phyloP scores from a whole-genome alignment of 2,888 invertebrate genomes.

The Drosophila differens region DNA sequence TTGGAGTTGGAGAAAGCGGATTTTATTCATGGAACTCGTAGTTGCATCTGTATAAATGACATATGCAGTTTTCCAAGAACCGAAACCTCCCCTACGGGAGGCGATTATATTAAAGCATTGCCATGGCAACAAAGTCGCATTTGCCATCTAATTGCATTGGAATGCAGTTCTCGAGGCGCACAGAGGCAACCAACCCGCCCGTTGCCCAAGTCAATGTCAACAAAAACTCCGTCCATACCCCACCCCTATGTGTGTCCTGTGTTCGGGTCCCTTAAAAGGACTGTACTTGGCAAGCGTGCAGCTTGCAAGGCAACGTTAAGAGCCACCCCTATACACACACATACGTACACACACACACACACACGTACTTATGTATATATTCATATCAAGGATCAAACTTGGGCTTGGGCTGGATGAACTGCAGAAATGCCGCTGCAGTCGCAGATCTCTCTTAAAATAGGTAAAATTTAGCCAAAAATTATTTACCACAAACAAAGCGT shows the following conservation, averaged over 20 bases:
- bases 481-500: slow-evolving; percentile 84
- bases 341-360: not conserved
- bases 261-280: slow-evolving; percentile 34
- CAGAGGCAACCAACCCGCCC: slow-evolving; percentile 42
- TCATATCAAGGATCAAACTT: slow-evolving; percentile 55
- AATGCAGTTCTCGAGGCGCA: slow-evolving; percentile 59
- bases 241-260: slow-evolving; percentile 54
- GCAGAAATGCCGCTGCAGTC: slow-evolving; percentile 51
- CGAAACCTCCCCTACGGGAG: slow-evolving; percentile 66
- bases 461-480: slow-evolving; percentile 9
- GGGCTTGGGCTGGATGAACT: slow-evolving; percentile 35
- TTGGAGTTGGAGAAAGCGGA: slow-evolving; percentile 21
- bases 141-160: slow-evolving; percentile 70
- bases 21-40: not conserved
- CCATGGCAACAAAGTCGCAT: slow-evolving; percentile 55
- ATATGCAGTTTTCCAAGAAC: slow-evolving; percentile 68
- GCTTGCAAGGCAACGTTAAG: slow-evolving; percentile 64
- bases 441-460: slow-evolving; percentile 20
- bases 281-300: slow-evolving; percentile 68
- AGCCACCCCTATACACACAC: slow-evolving; percentile 65
- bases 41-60: slow-evolving; percentile 30
- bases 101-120: slow-evolving; percentile 35
- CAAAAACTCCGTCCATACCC: slow-evolving; percentile 32
- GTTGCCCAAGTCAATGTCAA: slow-evolving; percentile 76
- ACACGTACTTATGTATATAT: not conserved